Evolutionary conservation across 2,888 invertebrate species (phyloP), one percentile per base, ranked within the genome.

Genomic region (Parapristionchus giblindavisi): DNA sequence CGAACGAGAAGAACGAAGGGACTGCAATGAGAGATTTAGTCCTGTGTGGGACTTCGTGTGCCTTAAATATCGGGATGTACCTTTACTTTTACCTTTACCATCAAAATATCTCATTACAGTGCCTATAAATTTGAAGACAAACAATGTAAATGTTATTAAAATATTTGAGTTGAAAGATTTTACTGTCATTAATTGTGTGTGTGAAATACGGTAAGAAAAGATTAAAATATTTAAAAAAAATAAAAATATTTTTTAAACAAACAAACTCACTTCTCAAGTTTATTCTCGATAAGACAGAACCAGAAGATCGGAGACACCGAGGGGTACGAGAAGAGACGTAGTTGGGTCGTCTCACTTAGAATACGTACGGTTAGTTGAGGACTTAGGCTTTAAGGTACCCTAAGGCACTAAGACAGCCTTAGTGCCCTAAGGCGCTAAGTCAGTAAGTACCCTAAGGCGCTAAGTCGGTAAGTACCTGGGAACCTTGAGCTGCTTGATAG

Each of bases 321-420:
- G 4, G 73, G 73, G 61, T 52, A 73, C 48, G 73, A 43, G 36
- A 73, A 73, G 34, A 73, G 73, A 32, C 60, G 73, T 17, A 60
- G 56, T 5, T 40, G 70, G 8, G 56, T 24, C 6, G 27, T n/a
- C 21, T 32, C 3, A 14, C 70, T 71, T 17, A 32, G 34, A 11
- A 56, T 14, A 56, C 17, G 6, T 32, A 48, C 32, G n/a, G n/a
- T n/a, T n/a, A n/a, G n/a, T n/a, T n/a, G n/a, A n/a, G n/a, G n/a
- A n/a, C n/a, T n/a, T n/a, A n/a, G n/a, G n/a, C n/a, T n/a, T n/a
- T n/a, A n/a, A n/a, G n/a, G n/a, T n/a, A n/a, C n/a, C n/a, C n/a
- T n/a, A n/a, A n/a, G n/a, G n/a, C n/a, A n/a, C 11, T 24, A 54
- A 24, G 6, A 14, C 6, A 54, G 3, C 11, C 21, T 38, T 38